A percentile compares a stretch with the other conserved stretches of the same genome.
These are phyloP conservation scores for Acanthaster planci DNA, from an alignment of 35 echinoderm and acorn worm species.

Conservation along the genomic window DNA sequence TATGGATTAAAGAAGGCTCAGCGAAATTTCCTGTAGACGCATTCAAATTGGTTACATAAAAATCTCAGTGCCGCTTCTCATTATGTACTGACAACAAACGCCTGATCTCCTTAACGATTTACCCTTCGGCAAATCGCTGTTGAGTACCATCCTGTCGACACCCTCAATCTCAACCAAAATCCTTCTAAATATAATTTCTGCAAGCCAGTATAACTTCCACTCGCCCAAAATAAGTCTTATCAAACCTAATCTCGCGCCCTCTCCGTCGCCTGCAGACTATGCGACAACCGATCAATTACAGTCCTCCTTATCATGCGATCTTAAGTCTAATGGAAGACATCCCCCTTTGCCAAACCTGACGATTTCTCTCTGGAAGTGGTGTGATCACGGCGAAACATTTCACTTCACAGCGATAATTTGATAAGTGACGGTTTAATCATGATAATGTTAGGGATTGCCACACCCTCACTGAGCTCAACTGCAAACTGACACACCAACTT, in stretches of 20 bases:
- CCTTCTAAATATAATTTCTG: conserved; percentile 10
- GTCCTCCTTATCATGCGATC: not conserved
- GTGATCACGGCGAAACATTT: not conserved
- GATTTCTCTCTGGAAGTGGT: not conserved
- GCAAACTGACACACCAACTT: too few relatives aligned
- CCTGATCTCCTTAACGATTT: too few relatives aligned
- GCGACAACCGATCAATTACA: conserved; percentile 6
- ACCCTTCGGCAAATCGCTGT: too few relatives aligned
- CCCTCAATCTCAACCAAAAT: not conserved
- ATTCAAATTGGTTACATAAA: too few relatives aligned
- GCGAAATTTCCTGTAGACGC: too few relatives aligned
- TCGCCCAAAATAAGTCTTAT: too few relatives aligned
- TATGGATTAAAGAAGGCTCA: too few relatives aligned
- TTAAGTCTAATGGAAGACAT: conserved; percentile 3
- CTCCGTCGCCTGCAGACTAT: not conserved
- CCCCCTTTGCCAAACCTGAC: not conserved
- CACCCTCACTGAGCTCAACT: not conserved
- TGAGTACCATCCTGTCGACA: not conserved
- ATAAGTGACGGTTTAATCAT: not conserved
- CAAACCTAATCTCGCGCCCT: conserved; percentile 7
- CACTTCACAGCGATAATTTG: conserved; percentile 9
- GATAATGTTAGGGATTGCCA: not conserved
- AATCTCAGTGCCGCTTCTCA: too few relatives aligned
- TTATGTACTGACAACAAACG: too few relatives aligned
- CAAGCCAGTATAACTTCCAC: not conserved